phyloP scores from a whole-genome alignment of 2,888 invertebrate species.

The Andrena bicolor region DNA sequence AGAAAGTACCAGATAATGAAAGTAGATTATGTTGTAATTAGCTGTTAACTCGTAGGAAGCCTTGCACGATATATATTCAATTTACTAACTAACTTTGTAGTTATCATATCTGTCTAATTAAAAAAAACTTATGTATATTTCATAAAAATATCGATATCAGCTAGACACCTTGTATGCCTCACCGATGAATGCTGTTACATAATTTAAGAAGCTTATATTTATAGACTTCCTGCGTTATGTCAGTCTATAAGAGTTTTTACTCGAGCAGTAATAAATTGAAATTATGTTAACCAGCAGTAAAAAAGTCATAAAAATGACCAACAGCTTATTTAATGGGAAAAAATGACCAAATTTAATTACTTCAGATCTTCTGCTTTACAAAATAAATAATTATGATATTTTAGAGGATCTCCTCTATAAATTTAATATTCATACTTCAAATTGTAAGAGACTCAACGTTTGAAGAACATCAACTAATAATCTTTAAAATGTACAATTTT shows the following conservation, averaged over 20 bases:
- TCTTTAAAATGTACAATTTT: too few species aligned
- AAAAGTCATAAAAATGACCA: not conserved
- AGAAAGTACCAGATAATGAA: too few species aligned
- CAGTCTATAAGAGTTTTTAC: not conserved
- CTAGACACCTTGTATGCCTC: not conserved
- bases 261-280: conserved; percentile 21
- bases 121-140: not conserved
- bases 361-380: not conserved
- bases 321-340: not conserved
- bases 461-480: too few species aligned
- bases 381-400: not conserved
- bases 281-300: not conserved
- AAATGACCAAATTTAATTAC: not conserved
- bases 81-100: not conserved
- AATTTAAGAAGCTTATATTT: conserved; percentile 13
- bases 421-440: too few species aligned
- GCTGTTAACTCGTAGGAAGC: not conserved
- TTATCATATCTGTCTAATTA: not conserved
- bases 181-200: conserved; percentile 1
- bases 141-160: conserved; percentile 19
- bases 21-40: not conserved
- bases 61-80: conserved; percentile 9
- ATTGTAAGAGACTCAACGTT: too few species aligned
- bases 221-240: conserved; percentile 24
- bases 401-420: too few species aligned